phyloP scores from a whole-genome alignment of 2,113 vertebrate species.

The Callaeas wilsoni region DNA sequence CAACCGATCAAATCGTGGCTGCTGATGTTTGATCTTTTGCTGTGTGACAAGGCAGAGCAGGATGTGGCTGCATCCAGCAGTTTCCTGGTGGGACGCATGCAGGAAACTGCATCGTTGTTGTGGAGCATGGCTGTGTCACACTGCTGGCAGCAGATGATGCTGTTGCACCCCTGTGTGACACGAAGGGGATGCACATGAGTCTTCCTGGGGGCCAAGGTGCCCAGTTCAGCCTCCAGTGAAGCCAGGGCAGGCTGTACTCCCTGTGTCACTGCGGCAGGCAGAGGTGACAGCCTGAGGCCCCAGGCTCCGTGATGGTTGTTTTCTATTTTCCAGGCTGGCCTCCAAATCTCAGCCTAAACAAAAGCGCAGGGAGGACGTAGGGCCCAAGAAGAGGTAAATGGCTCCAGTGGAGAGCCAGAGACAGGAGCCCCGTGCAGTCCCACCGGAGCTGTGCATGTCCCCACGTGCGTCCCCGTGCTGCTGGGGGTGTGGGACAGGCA shows the following conservation, averaged over 20 bases:
- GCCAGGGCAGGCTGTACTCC: neutral
- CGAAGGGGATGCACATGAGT: neutral
- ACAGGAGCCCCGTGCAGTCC: neutral
- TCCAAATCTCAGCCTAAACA: conserved; percentile 80
- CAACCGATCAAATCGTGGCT: neutral
- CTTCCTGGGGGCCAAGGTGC: neutral
- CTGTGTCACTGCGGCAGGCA: neutral
- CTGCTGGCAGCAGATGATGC: neutral
- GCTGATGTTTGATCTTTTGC: neutral
- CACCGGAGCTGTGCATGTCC: neutral
- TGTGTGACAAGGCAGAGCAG: neutral
- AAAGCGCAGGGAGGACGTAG: conserved; percentile 76
- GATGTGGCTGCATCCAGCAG: neutral
- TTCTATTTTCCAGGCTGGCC: conserved; percentile 85
- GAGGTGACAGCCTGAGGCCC: neutral
- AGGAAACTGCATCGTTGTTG: conserved; percentile 1
- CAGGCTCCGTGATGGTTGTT: neutral
- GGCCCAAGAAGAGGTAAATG: conserved; percentile 82
- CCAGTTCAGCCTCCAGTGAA: neutral
- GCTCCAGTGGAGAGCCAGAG: conserved; percentile 6
- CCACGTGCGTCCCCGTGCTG: fast-evolving
- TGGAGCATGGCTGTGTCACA: neutral
- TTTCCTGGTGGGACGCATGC: neutral
- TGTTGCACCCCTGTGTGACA: neutral
- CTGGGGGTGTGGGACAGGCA: neutral